These are phyloP conservation scores for Caenorhabditis zanzibari DNA, from an alignment of 2,888 invertebrate genomes.

Conservation along the genomic window DNA sequence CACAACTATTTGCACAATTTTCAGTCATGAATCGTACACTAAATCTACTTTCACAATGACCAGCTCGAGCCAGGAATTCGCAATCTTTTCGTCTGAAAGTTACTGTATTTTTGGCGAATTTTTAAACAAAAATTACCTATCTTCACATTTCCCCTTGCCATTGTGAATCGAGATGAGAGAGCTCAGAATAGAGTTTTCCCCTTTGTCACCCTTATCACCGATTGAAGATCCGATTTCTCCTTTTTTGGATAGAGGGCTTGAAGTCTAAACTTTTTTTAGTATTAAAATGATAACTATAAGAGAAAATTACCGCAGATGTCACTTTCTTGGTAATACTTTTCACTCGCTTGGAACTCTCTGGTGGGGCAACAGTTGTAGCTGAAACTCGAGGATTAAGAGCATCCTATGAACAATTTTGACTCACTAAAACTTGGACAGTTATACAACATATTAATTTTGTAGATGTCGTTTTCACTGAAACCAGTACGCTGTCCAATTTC, in stretches of 20 bases:
- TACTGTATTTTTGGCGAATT: no score
- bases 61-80: slow-evolving; percentile 76
- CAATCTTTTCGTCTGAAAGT: slow-evolving; percentile 77
- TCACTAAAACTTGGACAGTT: slow-evolving; percentile 77
- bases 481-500: slow-evolving; percentile 82
- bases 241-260: slow-evolving; percentile 55
- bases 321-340: slow-evolving; percentile 68
- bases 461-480: slow-evolving; percentile 83
- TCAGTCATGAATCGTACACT: slow-evolving; percentile 80
- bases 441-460: slow-evolving; percentile 83
- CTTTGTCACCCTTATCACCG: slow-evolving; percentile 49
- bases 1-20: slow-evolving; percentile 80
- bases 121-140: no score
- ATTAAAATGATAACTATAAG: no score
- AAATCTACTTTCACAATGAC: slow-evolving; percentile 80
- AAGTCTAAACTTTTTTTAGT: slow-evolving; percentile 34
- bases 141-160: slow-evolving; percentile 68
- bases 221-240: slow-evolving; percentile 63
- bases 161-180: slow-evolving; percentile 56
- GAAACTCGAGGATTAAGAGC: neutral
- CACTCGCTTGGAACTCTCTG: slow-evolving; percentile 55
- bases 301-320: slow-evolving; percentile 37
- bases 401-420: neutral
- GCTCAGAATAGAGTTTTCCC: slow-evolving; percentile 50
- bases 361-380: slow-evolving; percentile 45